These are phyloP conservation scores for Harpagifer antarcticus DNA, from an alignment of 2,797 vertebrate genomes.

Conservation along the genomic window DNA sequence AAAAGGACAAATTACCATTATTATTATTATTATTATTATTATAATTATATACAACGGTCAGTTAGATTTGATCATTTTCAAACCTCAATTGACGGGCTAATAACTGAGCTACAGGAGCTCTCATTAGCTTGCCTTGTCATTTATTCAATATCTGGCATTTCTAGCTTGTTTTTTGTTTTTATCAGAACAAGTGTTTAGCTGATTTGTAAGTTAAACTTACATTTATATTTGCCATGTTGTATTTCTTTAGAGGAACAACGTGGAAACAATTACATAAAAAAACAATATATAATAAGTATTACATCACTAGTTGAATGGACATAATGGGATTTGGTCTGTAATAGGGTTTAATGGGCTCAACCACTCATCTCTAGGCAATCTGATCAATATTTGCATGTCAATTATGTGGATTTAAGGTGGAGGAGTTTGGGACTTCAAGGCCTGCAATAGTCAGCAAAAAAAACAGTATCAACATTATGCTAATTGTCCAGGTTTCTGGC, in stretches of 20 bases:
- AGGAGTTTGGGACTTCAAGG: background rate
- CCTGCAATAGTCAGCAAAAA: background rate
- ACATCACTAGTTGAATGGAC: background rate
- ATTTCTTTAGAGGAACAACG: background rate
- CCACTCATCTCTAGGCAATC: background rate
- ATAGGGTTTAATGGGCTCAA: background rate
- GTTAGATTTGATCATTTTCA: slow-evolving; percentile 37
- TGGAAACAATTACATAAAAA: background rate
- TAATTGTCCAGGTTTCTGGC: background rate
- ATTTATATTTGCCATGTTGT: slow-evolving; percentile 6
- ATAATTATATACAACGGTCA: slow-evolving; percentile 17
- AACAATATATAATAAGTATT: background rate
- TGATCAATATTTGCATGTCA: background rate
- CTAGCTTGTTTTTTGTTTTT: background rate
- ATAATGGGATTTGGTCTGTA: background rate
- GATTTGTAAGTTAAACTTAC: slow-evolving; percentile 25
- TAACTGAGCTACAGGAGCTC: slow-evolving; percentile 30
- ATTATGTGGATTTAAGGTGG: background rate
- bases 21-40: background rate
- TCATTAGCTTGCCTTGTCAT: slow-evolving; percentile 43
- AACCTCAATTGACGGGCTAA: slow-evolving; percentile 40
- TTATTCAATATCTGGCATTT: slow-evolving; percentile 20
- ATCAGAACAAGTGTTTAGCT: slow-evolving; percentile 22
- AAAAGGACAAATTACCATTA: background rate
- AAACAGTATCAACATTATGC: background rate